phyloP scores from a whole-genome alignment of 2,797 vertebrate genomes.

The Decapterus maruadsi region DNA sequence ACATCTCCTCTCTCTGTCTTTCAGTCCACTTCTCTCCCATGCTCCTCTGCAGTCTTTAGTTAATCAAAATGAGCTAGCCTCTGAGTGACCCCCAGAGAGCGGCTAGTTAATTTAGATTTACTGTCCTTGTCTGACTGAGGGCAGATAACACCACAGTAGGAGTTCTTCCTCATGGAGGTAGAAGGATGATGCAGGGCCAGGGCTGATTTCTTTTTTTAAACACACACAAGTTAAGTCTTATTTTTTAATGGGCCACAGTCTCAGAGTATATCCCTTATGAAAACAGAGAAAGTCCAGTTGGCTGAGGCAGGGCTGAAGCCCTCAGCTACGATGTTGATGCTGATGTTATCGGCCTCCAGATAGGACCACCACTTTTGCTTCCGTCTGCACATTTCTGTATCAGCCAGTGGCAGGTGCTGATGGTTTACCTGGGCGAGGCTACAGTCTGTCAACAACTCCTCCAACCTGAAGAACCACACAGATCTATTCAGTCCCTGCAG shows the following conservation, averaged over 20 bases:
- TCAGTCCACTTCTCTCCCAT: slow-evolving; percentile 17
- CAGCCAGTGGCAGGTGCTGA: background rate
- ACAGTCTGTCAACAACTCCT: too few relatives aligned
- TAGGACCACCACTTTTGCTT: too few relatives aligned
- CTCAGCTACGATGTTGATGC: too few relatives aligned
- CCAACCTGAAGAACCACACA: too few relatives aligned
- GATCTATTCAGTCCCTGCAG: too few relatives aligned
- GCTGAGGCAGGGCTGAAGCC: background rate
- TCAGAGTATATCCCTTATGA: background rate
- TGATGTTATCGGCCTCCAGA: background rate
- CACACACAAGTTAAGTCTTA: background rate
- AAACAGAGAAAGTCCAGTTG: background rate
- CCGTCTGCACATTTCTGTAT: background rate
- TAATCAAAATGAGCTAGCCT: slow-evolving; percentile 81
- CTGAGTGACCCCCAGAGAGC: slow-evolving; percentile 80
- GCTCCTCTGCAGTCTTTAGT: slow-evolving; percentile 78
- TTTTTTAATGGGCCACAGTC: background rate
- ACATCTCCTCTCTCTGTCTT: slow-evolving; percentile 19
- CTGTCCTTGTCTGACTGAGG: slow-evolving; percentile 74
- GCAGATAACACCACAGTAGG: slow-evolving; percentile 78
- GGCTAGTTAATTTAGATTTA: slow-evolving; percentile 91
- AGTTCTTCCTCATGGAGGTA: slow-evolving; percentile 73
- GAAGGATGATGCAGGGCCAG: slow-evolving; percentile 55
- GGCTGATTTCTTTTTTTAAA: slow-evolving; percentile 26
- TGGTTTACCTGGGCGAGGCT: background rate